Percentiles rank a stretch among this genome's conserved stretches.
Conservation (phyloP, 1,140 invertebrate genomes). For the Orchesella cincta region DNA sequence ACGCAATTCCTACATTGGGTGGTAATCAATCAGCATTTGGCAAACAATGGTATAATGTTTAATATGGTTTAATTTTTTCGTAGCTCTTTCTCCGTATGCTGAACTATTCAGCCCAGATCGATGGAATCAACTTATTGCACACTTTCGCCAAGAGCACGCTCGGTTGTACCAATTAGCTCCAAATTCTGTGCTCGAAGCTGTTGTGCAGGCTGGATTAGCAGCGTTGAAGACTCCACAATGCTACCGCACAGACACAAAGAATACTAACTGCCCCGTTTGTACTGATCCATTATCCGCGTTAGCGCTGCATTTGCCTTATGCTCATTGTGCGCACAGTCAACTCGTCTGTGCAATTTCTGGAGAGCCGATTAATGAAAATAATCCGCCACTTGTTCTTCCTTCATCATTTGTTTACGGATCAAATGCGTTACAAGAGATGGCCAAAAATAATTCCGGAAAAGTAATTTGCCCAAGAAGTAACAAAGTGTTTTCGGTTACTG, state of each 20-base stretch:
- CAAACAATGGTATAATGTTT: neutral
- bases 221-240: conserved; percentile 86
- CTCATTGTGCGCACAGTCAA: conserved; percentile 92
- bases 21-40: neutral
- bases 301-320: conserved; percentile 83
- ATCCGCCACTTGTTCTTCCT: conserved; percentile 96
- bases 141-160: conserved; percentile 92
- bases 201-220: conserved; percentile 87
- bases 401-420: conserved; percentile 97
- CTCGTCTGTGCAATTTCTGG: conserved; percentile 90
- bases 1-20: neutral
- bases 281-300: conserved; percentile 82
- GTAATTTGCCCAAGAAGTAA: conserved; percentile 90
- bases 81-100: conserved; percentile 62
- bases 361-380: conserved; percentile 93
- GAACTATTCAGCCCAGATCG: conserved; percentile 67
- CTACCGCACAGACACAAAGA: conserved; percentile 60
- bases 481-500: conserved; percentile 81
- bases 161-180: conserved; percentile 88
- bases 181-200: conserved; percentile 87
- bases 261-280: conserved; percentile 92
- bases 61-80: neutral
- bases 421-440: conserved; percentile 82
- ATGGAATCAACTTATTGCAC: conserved; percentile 82
- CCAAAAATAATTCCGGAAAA: conserved; percentile 80